Conservation (phyloP, 2,113 vertebrate genomes). For the Eptesicus fuscus region DNA sequence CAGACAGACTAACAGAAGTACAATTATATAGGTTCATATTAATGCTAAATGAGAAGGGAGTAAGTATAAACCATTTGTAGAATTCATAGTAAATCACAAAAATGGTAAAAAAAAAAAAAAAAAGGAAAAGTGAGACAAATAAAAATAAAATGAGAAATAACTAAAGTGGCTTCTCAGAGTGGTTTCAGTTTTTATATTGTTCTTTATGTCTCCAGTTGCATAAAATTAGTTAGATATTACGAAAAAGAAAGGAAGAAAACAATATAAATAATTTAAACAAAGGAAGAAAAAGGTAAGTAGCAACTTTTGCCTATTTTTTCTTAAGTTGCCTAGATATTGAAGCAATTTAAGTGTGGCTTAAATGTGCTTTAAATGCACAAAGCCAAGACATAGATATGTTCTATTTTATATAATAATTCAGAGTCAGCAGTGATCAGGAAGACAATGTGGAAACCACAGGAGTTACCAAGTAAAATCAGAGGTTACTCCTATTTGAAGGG, state of each 20-base stretch:
- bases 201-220: not conserved
- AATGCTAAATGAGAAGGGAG: not conserved
- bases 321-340: not conserved
- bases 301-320: not conserved
- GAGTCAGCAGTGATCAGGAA: not conserved
- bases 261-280: slow-evolving; percentile 20
- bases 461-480: not conserved
- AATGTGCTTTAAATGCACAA: not conserved
- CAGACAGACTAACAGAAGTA: not conserved
- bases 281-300: not conserved
- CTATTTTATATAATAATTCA: not conserved
- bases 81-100: not conserved
- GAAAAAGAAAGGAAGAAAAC: not conserved
- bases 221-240: not conserved
- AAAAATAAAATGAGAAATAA: slow-evolving; percentile 39
- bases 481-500: not conserved
- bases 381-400: not conserved
- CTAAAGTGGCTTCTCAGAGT: not conserved
- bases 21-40: slow-evolving; percentile 12
- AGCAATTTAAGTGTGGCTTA: not conserved
- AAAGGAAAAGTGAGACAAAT: not conserved
- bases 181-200: not conserved
- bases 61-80: not conserved
- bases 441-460: not conserved
- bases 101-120: not conserved